phyloP scores from a whole-genome alignment of 2,113 vertebrate genomes.

The Varanus salvator region DNA sequence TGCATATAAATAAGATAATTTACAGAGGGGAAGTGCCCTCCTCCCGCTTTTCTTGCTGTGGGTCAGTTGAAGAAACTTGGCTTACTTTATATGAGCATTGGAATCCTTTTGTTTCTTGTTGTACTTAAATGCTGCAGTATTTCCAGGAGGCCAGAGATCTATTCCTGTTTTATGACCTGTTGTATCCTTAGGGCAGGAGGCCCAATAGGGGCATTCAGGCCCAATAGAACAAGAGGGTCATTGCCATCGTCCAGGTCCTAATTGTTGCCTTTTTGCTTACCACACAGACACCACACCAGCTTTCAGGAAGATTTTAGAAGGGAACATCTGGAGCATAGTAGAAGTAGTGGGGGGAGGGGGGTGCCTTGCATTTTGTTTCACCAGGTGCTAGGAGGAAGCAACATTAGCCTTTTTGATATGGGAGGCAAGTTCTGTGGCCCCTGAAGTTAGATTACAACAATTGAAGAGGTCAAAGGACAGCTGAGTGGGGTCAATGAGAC shows the following conservation, averaged over 20 bases:
- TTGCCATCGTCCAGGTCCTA: constrained; percentile 70
- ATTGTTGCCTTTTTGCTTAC: constrained; percentile 48
- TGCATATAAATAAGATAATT: no score
- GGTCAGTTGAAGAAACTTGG: constrained; percentile 38
- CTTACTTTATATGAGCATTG: constrained; percentile 41
- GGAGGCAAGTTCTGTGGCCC: constrained; percentile 74
- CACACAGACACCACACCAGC: constrained; percentile 52
- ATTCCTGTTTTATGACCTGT: constrained; percentile 79
- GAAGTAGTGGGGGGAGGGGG: constrained; percentile 32
- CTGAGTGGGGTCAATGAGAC: constrained; percentile 82
- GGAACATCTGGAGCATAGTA: constrained; percentile 73
- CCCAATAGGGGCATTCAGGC: constrained; percentile 54
- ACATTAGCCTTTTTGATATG: constrained; percentile 74
- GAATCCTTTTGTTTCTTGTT: constrained; percentile 55
- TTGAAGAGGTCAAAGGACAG: constrained; percentile 82
- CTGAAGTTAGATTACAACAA: constrained; percentile 83
- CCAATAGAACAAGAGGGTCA: constrained; percentile 77
- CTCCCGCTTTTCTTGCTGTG: neutral
- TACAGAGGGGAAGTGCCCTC: neutral
- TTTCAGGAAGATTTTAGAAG: constrained; percentile 62
- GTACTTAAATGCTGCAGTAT: constrained; percentile 70
- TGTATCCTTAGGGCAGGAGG: constrained; percentile 73
- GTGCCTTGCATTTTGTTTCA: constrained; percentile 72
- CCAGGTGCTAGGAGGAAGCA: constrained; percentile 82
- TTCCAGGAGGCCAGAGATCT: constrained; percentile 76